Evolutionary conservation across 2,797 vertebrate genomes (phyloP).

Genomic region (Tachyglossus aculeatus): DNA sequence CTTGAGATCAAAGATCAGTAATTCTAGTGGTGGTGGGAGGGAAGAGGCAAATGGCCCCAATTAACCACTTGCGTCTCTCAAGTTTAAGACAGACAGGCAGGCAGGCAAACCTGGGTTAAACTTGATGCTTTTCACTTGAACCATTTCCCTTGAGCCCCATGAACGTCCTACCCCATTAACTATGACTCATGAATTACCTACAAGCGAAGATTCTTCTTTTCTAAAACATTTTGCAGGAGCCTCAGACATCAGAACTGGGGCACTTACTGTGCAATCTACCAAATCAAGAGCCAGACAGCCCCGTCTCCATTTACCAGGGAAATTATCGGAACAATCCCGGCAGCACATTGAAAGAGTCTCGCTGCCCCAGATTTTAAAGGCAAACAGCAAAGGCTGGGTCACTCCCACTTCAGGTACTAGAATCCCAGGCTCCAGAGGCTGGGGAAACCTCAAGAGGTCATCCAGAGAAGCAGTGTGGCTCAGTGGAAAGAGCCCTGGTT

Average conservation of each 20-base stretch:
- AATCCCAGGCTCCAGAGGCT: background rate
- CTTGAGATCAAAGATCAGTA: conserved; percentile 2
- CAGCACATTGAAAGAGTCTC: conserved; percentile 54
- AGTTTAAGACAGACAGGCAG: no score
- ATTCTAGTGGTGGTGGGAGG: background rate
- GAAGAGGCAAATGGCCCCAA: no score
- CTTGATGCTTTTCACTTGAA: background rate
- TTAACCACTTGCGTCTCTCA: no score
- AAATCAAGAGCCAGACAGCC: conserved; percentile 17
- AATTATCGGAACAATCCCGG: conserved; percentile 65
- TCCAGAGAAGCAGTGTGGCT: no score
- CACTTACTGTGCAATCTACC: conserved; percentile 24
- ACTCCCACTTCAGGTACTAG: background rate
- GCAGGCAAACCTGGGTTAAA: no score
- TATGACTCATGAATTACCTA: no score
- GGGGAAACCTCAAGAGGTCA: background rate
- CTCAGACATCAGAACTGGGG: conserved; percentile 47
- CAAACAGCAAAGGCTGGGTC: conserved; percentile 39
- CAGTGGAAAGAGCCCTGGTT: background rate
- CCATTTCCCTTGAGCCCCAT: background rate
- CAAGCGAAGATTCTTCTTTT: background rate
- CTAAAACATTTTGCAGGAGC: conserved; percentile 27
- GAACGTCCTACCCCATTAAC: background rate
- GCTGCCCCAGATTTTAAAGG: conserved; percentile 56
- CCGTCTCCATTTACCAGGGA: conserved; percentile 45